Base-by-base conservation (phyloP, 2,797 vertebrate species). In the Muraenolepis orangiensis region DNA sequence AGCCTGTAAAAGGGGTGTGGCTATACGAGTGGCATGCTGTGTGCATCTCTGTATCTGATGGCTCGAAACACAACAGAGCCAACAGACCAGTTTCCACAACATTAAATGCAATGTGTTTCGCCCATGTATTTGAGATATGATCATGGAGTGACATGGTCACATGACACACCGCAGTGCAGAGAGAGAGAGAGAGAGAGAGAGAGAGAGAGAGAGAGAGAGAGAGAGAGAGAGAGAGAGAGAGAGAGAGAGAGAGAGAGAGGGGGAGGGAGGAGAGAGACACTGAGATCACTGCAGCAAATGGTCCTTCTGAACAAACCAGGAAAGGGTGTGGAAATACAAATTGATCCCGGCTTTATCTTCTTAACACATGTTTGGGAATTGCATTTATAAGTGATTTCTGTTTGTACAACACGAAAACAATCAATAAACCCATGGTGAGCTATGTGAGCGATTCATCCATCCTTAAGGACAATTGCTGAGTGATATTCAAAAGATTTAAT, bases 261-360 rank as follows among this genome's bases (percentile, higher is more conserved):
- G n/a, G n/a, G n/a, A n/a, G n/a, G n/a, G n/a, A n/a, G n/a, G n/a
- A n/a, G n/a, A n/a, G n/a, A 7, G 32, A 77, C 71, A 64, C 76
- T 92, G 92, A 93, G 84, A 82, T 93, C 87, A 92, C 69, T 91
- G 91, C 91, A 90, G 89, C 80, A 90, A 85, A 88, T 6, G 8
- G 23, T 61, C n/a, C 10, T 10, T 61, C 57, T 26, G 57, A 10
- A 11, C 57, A 11, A 23, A 61, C 57, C 57, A 61, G 57, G 57
- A 61, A 61, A 61, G 57, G 23, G 57, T 26, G 57, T 23, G 57
- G 57, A 26, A 11, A 12, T 3, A 26, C n/a, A 11, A 26, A 61
- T n/a, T 26, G 23, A 26, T 61, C 57, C 10, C 2, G 20, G 23
- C 57, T 61, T 1, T 26, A 26, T 26, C 23, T 23, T n/a, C n/a